Evolutionary conservation across 1,140 invertebrate genomes (phyloP).

Genomic region (Bathynomus jamesi): DNA sequence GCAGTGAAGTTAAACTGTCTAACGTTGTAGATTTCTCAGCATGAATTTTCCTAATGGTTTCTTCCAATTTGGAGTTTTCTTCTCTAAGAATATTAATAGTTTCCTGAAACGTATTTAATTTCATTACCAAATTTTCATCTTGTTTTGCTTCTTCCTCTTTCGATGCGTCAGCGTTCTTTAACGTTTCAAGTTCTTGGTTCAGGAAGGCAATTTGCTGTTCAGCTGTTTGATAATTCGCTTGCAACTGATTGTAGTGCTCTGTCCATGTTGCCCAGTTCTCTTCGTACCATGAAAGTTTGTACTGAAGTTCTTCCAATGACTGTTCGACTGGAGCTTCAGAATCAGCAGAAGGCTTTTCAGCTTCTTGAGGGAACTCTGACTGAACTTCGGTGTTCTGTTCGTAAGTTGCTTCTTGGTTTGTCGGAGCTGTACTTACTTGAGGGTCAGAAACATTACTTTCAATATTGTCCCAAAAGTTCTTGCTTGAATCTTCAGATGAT

Average conservation of each 20-base stretch:
- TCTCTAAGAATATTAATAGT: too few species aligned
- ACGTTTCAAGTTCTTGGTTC: slow-evolving; percentile 1
- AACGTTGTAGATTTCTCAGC: too few species aligned
- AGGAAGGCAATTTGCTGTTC: slow-evolving; percentile 18
- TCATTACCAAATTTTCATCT: too few species aligned
- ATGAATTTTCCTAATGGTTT: too few species aligned
- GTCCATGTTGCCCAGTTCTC: slow-evolving; percentile 34
- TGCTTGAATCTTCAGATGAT: too few species aligned
- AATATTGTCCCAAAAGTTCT: too few species aligned
- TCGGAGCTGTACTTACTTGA: too few species aligned
- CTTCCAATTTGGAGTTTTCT: not conserved
- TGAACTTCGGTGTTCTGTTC: slow-evolving; percentile 7
- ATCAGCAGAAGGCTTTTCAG: not conserved
- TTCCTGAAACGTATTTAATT: too few species aligned
- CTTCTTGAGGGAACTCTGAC: slow-evolving; percentile 6
- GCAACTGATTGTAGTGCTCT: slow-evolving; percentile 23
- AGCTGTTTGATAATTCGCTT: slow-evolving; percentile 20
- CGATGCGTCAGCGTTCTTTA: not conserved
- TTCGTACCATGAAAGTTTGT: slow-evolving; percentile 34
- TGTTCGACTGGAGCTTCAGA: not conserved
- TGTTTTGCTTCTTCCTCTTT: not conserved
- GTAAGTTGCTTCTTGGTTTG: too few species aligned
- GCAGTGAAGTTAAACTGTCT: not conserved
- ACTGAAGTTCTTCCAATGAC: slow-evolving; percentile 27
- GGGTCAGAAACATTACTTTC: too few species aligned